Percentiles rank a stretch among this genome's conserved stretches.
These are phyloP conservation scores for Entomyzon cyanotis DNA, from an alignment of 2,113 vertebrate genomes.

Conservation along the genomic window DNA sequence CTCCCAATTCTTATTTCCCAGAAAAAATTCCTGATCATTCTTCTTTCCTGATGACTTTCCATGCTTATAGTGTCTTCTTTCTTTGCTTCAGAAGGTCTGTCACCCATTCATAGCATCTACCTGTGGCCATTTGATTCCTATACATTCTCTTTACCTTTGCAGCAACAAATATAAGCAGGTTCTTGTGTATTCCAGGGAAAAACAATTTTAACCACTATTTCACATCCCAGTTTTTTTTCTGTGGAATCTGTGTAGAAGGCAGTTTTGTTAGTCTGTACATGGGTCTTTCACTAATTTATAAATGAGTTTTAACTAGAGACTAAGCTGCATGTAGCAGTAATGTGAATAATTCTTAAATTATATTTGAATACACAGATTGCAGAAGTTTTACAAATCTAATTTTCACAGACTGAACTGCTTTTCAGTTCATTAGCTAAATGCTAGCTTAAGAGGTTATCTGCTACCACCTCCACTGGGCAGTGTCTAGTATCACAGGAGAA, in stretches of 20 bases:
- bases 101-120: not conserved
- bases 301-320: not conserved
- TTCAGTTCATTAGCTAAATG: not conserved
- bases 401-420: not conserved
- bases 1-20: not conserved
- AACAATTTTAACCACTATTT: fast-evolving
- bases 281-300: not conserved
- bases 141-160: not conserved
- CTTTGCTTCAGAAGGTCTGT: not conserved
- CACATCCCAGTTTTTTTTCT: not conserved
- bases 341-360: not conserved
- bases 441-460: not conserved
- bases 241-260: not conserved
- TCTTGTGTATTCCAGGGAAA: not conserved
- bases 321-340: not conserved
- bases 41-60: not conserved
- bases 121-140: not conserved
- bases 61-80: not conserved
- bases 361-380: not conserved
- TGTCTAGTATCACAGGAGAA: not conserved
- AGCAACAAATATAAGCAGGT: not conserved
- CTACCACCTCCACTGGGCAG: not conserved
- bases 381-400: not conserved
- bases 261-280: not conserved
- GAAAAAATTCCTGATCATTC: not conserved